These are phyloP conservation scores for Acronicta leporina DNA, from an alignment of 2,888 invertebrate genomes.

Conservation along the genomic window DNA sequence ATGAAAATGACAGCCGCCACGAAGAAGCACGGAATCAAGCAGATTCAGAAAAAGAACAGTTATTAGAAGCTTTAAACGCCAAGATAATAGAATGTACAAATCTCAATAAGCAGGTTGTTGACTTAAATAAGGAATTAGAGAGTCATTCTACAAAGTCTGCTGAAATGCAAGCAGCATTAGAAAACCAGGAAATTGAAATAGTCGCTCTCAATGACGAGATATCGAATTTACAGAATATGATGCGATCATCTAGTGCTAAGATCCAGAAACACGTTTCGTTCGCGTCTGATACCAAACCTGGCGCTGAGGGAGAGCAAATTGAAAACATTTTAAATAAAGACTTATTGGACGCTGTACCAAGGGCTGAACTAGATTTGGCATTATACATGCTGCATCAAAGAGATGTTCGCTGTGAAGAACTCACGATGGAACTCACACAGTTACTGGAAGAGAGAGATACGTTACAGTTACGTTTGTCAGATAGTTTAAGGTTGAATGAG, in stretches of 20 bases:
- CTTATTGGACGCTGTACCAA: slow-evolving; percentile 79
- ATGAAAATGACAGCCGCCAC: slow-evolving; percentile 78
- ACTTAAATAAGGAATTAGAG: slow-evolving; percentile 86
- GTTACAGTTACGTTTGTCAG: slow-evolving; percentile 94
- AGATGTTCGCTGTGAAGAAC: slow-evolving; percentile 95
- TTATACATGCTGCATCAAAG: slow-evolving; percentile 95
- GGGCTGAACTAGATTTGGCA: slow-evolving; percentile 93
- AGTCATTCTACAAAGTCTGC: slow-evolving; percentile 87
- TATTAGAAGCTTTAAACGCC: slow-evolving; percentile 75
- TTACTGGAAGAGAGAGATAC: slow-evolving; percentile 96
- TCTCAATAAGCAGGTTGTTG: slow-evolving; percentile 84
- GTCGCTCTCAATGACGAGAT: slow-evolving; percentile 92
- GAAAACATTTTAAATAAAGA: slow-evolving; percentile 68
- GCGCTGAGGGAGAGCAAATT: slow-evolving; percentile 58
- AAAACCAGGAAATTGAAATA: slow-evolving; percentile 92
- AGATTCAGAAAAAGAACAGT: slow-evolving; percentile 69
- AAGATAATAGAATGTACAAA: slow-evolving; percentile 85
- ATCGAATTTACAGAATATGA: slow-evolving; percentile 69
- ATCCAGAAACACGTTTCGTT: slow-evolving; percentile 85
- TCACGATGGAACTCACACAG: slow-evolving; percentile 95
- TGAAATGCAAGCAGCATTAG: slow-evolving; percentile 90
- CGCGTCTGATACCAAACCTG: slow-evolving; percentile 80
- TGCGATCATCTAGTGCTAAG: slow-evolving; percentile 73
- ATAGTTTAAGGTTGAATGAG: slow-evolving; percentile 93
- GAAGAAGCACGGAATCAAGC: slow-evolving; percentile 68